These are phyloP conservation scores for Poeciliopsis turrubarensis DNA, from an alignment of 2,113 vertebrate genomes.

Conservation along the genomic window DNA sequence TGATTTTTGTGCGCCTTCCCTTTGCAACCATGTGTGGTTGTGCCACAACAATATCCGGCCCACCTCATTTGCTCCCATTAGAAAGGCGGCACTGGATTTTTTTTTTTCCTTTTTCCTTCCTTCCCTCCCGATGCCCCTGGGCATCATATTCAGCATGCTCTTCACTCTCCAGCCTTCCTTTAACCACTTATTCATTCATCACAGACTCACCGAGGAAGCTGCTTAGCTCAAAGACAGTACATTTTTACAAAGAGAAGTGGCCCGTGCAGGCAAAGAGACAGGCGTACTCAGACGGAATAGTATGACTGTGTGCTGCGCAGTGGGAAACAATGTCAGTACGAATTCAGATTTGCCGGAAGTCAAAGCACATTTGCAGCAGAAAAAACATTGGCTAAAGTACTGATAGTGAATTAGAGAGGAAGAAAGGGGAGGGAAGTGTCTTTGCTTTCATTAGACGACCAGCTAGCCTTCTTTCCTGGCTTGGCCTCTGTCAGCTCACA, in stretches of 20 bases:
- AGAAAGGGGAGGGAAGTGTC: slow-evolving; percentile 44
- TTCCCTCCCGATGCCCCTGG: slow-evolving; percentile 44
- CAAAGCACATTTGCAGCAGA: slow-evolving; percentile 46
- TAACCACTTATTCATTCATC: slow-evolving; percentile 62
- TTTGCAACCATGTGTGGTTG: slow-evolving; percentile 36
- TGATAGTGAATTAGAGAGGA: slow-evolving; percentile 35
- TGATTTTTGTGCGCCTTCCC: slow-evolving; percentile 35
- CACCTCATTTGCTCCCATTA: slow-evolving; percentile 65
- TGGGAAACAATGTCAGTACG: slow-evolving; percentile 57
- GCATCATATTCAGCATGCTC: slow-evolving; percentile 51
- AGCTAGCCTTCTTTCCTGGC: background rate
- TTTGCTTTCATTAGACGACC: slow-evolving; percentile 71
- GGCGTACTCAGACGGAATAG: slow-evolving; percentile 11
- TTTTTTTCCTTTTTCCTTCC: slow-evolving; percentile 35
- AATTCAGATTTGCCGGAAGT: slow-evolving; percentile 61
- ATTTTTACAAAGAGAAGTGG: slow-evolving; percentile 33
- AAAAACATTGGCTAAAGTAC: slow-evolving; percentile 55
- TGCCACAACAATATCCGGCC: slow-evolving; percentile 59
- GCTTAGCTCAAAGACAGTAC: slow-evolving; percentile 48
- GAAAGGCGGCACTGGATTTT: slow-evolving; percentile 32
- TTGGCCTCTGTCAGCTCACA: too few relatives aligned
- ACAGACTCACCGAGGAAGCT: slow-evolving; percentile 42
- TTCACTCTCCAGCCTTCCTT: slow-evolving; percentile 44
- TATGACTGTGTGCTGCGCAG: slow-evolving; percentile 29
- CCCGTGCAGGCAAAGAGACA: background rate